Evolutionary conservation across 2,888 invertebrate species (phyloP).

Genomic region (Linhomoeus sp.): DNA sequence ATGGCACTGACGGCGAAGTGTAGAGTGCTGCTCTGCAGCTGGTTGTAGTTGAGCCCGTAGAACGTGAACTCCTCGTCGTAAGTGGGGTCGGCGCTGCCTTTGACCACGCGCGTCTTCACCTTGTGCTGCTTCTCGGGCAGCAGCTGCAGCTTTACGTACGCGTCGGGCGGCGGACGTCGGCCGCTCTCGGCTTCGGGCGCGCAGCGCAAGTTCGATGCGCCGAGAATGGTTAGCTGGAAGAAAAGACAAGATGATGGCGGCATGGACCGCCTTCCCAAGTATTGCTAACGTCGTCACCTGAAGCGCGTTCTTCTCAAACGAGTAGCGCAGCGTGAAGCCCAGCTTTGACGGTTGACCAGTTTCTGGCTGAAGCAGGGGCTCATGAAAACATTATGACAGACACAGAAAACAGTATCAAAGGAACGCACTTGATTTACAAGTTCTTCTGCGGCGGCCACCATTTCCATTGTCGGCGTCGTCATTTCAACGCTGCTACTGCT

Average conservation of each 20-base stretch:
- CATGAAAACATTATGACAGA: too few species aligned
- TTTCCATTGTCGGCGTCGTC: background rate
- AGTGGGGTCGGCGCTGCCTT: conserved; percentile 82
- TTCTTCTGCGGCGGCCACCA: too few species aligned
- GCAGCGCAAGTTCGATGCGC: too few species aligned
- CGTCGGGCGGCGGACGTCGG: conserved; percentile 42
- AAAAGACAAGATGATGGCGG: too few species aligned
- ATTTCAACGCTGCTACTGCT: background rate
- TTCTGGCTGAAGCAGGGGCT: conserved; percentile 7
- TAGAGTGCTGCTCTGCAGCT: conserved; percentile 49
- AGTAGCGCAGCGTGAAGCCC: conserved; percentile 19
- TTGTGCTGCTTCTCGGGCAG: conserved; percentile 82
- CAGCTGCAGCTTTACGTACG: conserved; percentile 89
- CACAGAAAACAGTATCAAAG: too few species aligned
- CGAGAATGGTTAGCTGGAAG: too few species aligned
- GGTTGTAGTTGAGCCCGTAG: conserved; percentile 45
- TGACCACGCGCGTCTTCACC: conserved; percentile 67
- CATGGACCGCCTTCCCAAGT: too few species aligned
- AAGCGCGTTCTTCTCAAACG: conserved; percentile 16
- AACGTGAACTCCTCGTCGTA: conserved; percentile 99
- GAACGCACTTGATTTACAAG: too few species aligned
- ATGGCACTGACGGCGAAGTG: conserved; percentile 45
- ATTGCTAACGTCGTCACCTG: conserved; percentile 19
- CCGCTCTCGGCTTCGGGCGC: conserved; percentile 9
- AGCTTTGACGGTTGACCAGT: conserved; percentile 17